Base-by-base conservation (phyloP, 2,888 invertebrate genomes). In the Pyrgus malvae region DNA sequence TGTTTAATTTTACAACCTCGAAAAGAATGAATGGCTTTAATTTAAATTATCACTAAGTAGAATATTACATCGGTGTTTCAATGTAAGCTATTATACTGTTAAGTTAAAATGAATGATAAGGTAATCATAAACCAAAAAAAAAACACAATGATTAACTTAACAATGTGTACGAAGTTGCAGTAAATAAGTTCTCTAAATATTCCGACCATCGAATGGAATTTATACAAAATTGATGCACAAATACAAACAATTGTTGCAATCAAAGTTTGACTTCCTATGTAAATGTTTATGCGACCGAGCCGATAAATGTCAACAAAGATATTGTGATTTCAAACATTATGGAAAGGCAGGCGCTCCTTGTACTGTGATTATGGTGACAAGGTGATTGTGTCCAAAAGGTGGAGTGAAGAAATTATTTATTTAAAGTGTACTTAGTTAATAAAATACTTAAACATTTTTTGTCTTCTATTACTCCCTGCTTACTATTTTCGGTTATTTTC, bases 391-490 rank as follows among this genome's bases (percentile, higher is more conserved):
- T 23, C 23, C 6, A 46, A 46, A 35, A 11, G 7, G 12, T 21
- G 29, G 11, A 19, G 12, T 42, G 7, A 12, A 40, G 40, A 44
- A 25, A 31, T 27, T 51, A 51, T 51, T 51, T 51, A 51, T 51
- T 51, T 35, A 21, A 50, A 33, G 17, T 44, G 19, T 37, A 27
- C 16, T 35, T 27, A 42, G 35, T 7, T 25, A 59, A 59, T 55
- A 59, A 57, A 50, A 38, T 12, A 31, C 21, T 6, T 31, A 31
- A n/a, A 1, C 12, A 31, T 2, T 8, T n/a, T 31, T 31, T 2
- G 6, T 21, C 11, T 31, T 1, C 12, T 31, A 5, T 31, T 31
- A 11, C 3, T 31, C n/a, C 12, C 12, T 31, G 12, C 6, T 6
- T 31, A n/a, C 6, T 31, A 27, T 12, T 31, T 11, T 4, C 12